Evolutionary conservation across 2,797 vertebrate genomes (phyloP), one percentile per base, ranked within the genome.

Genomic region (Danio albolineatus): DNA sequence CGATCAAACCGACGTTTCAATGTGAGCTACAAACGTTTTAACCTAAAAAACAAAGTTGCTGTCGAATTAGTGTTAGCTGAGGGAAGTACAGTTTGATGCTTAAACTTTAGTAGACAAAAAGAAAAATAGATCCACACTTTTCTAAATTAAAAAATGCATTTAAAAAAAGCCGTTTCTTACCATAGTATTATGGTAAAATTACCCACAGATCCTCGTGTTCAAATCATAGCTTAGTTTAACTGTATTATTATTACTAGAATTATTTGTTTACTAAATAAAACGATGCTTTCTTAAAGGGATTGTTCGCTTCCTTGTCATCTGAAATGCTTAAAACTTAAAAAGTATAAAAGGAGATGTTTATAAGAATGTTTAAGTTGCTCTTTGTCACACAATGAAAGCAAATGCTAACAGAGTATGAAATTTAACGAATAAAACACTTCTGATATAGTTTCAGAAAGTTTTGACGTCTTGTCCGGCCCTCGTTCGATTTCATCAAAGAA

Each of bases 181-280:
- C 61, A 46, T 38, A 67, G 6, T 53, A 61, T 12, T 69, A 28
- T 51, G 17, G 76, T 78, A 61, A 49, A 51, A 28, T 21, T 36
- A 53, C 61, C 71, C 51, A 74, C 43, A 49, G 19, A 64, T 44
- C 66, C 66, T 71, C n/a, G 21, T 75, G n/a, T 73, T 83, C 17
- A 49, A 65, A 62, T 49, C 21, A 79, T 76, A 83, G 82, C 82
- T 80, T 80, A 83, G 72, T 59, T 70, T 57, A 51, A 71, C 72
- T 19, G 72, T 51, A 53, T 53, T 56, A 77, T 77, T 76, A 67
- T 67, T 57, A 60, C 36, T 41, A 70, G 39, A 17, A 73, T 39
- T 61, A 48, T 53, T 16, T 46, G 56, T 67, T 77, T 60, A 78
- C 38, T 28, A 70, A 44, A 59, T n/a, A n/a, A 28, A 28, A 3